These are phyloP conservation scores for Eurois occulta DNA, from an alignment of 2,888 invertebrate species.

Conservation along the genomic window DNA sequence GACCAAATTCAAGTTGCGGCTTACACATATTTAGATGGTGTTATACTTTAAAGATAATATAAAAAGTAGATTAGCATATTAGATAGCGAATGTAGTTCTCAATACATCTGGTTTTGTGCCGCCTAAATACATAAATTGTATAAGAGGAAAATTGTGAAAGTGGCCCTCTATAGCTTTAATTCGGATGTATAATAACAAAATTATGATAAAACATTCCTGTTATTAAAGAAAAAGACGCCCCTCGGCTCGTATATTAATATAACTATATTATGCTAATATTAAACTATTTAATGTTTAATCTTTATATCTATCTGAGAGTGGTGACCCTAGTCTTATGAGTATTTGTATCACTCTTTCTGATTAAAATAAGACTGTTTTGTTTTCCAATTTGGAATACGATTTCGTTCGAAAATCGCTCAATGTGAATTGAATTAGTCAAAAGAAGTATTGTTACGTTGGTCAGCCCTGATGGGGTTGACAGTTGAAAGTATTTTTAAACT, in stretches of 20 bases:
- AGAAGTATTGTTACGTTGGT: constrained; percentile 66
- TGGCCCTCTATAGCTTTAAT: constrained; percentile 67
- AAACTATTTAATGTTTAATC: constrained; percentile 72
- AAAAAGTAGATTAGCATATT: constrained; percentile 56
- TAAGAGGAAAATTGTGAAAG: constrained; percentile 64
- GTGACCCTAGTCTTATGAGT: constrained; percentile 81
- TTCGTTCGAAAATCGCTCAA: constrained; percentile 66
- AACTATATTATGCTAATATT: constrained; percentile 77
- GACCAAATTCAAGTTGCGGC: constrained; percentile 56
- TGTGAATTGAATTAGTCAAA: constrained; percentile 66
- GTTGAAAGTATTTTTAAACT: constrained; percentile 75
- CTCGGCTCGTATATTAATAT: constrained; percentile 73
- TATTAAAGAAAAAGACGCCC: constrained; percentile 75
- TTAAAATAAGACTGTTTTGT: constrained; percentile 84
- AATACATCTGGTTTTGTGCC: constrained; percentile 57
- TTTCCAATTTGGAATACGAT: constrained; percentile 62
- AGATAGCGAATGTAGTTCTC: constrained; percentile 57
- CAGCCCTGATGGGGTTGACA: constrained; percentile 53
- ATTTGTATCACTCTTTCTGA: constrained; percentile 76
- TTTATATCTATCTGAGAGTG: constrained; percentile 78
- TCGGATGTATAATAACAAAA: constrained; percentile 61
- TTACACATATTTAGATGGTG: constrained; percentile 52
- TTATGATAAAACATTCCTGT: constrained; percentile 73
- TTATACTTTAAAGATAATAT: constrained; percentile 47
- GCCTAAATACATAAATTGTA: constrained; percentile 63